Evolutionary conservation across 1,140 invertebrate species (phyloP), one percentile per base, ranked within the genome.

Genomic region (Caenorhabditis latens): DNA sequence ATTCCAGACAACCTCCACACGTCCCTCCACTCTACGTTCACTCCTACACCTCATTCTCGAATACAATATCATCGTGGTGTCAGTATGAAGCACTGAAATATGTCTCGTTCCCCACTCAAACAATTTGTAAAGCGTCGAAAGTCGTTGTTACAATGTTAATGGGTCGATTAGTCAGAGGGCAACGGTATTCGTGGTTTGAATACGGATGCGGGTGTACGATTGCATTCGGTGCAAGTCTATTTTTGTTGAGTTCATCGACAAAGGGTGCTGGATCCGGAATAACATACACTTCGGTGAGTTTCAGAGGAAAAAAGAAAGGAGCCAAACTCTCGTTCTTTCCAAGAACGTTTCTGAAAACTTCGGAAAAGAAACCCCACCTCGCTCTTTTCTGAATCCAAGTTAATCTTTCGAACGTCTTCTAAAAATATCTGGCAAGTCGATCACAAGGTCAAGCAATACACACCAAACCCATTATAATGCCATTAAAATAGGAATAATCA

Each of bases 31-130:
- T 99, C 4, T 99, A 98, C 93, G 97, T 98, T 94, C 99, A 99
- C 94, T 96, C 96, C 0, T 99, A 96, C 94, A 97, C 97, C 92
- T 98, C 97, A 0, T 95, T 99, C 90, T 98, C 97, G 21, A 99
- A 99, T 93, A 97, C 99, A 87, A 95, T 99, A 95, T 98, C 97
- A 92, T 97, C 97, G 58, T 99, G 98, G 98, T 99, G 97, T 93
- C 98, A 99, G 93, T 99, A 99, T 92, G 98, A 99, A 94, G 98
- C 98, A 32, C 94, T 99, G 4, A 99, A 99, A 93, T 99, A 96
- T 94, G 96, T 99, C 89, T 98, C 96, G 91, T 99, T 99, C 93
- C 98, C 98, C 4, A 97, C 97, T 61, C 90, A 96, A 95, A 96
- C 98, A 83, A 93, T 98, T 86, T 96, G 97, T 6, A 98, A 98